A percentile compares a stretch with the other conserved stretches of the same genome.
phyloP scores from a whole-genome alignment of 2,797 vertebrate genomes.

The Malacoraja senta region DNA sequence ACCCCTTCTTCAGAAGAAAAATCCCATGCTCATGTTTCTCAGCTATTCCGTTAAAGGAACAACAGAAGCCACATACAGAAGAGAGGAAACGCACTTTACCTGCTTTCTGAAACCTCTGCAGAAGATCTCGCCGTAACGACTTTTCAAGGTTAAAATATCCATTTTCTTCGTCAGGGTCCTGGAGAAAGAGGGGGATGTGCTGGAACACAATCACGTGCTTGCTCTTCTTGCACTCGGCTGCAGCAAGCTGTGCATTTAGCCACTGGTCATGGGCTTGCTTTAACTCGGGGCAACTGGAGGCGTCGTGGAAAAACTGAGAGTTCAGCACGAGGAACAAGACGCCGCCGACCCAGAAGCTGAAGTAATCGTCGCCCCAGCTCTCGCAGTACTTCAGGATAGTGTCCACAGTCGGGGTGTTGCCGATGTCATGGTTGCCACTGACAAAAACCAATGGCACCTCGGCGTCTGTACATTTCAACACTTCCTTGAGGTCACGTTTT shows the following conservation, averaged over 20 bases:
- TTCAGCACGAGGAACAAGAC: slow-evolving; percentile 88
- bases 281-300: slow-evolving; percentile 69
- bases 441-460: slow-evolving; percentile 83
- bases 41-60: not conserved
- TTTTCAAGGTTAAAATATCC: slow-evolving; percentile 85
- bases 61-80: not conserved
- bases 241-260: slow-evolving; percentile 74
- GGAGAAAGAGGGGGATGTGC: slow-evolving; percentile 85
- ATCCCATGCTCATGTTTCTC: too few species aligned
- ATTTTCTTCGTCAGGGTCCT: slow-evolving; percentile 70
- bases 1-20: not conserved
- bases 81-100: slow-evolving; percentile 57
- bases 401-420: slow-evolving; percentile 74
- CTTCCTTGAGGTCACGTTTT: slow-evolving; percentile 73
- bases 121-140: slow-evolving; percentile 62
- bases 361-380: slow-evolving; percentile 90
- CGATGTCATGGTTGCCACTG: slow-evolving; percentile 91
- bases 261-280: slow-evolving; percentile 79
- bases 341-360: slow-evolving; percentile 90
- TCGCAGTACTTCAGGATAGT: slow-evolving; percentile 68
- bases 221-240: slow-evolving; percentile 54
- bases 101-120: slow-evolving; percentile 70
- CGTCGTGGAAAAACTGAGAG: slow-evolving; percentile 80
- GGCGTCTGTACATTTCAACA: slow-evolving; percentile 59
- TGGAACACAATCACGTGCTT: slow-evolving; percentile 82